Conservation (phyloP, 2,113 vertebrate genomes). For the Halichoerus grypus region DNA sequence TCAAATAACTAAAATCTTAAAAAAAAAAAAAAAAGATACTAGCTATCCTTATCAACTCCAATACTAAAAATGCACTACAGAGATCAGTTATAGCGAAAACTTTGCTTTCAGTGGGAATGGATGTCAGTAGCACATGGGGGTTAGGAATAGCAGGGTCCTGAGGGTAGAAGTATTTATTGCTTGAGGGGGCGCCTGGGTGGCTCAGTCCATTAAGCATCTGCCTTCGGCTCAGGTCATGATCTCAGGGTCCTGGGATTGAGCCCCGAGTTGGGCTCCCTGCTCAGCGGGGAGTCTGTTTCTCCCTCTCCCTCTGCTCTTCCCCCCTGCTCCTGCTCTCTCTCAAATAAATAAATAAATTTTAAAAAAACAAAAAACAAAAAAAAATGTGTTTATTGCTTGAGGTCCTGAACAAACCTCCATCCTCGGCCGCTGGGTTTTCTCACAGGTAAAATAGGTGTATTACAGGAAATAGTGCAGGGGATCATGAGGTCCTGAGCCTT, state of each 20-base stretch:
- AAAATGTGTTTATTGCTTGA: background rate
- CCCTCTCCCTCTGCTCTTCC: too few relatives aligned
- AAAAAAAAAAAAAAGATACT: background rate
- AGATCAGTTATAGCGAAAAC: background rate
- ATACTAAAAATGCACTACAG: background rate
- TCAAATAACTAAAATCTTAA: too few relatives aligned
- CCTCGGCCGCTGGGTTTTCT: background rate
- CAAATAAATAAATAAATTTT: too few relatives aligned
- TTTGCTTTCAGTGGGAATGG: background rate
- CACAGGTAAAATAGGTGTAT: background rate
- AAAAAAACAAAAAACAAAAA: too few relatives aligned
- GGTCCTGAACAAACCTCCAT: background rate
- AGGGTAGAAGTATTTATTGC: too few relatives aligned
- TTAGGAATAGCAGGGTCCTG: background rate
- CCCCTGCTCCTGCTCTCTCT: too few relatives aligned
- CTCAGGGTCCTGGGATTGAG: too few relatives aligned
- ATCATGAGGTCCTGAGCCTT: background rate
- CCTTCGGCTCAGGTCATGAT: too few relatives aligned
- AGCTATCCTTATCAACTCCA: background rate
- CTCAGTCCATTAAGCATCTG: too few relatives aligned
- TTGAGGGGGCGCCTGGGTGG: too few relatives aligned
- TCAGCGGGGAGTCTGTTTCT: too few relatives aligned
- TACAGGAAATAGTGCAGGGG: background rate
- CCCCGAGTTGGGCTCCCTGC: too few relatives aligned
- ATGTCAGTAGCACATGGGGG: background rate